Conservation (phyloP, 2,113 vertebrate genomes). For the Rhinichthys klamathensis region DNA sequence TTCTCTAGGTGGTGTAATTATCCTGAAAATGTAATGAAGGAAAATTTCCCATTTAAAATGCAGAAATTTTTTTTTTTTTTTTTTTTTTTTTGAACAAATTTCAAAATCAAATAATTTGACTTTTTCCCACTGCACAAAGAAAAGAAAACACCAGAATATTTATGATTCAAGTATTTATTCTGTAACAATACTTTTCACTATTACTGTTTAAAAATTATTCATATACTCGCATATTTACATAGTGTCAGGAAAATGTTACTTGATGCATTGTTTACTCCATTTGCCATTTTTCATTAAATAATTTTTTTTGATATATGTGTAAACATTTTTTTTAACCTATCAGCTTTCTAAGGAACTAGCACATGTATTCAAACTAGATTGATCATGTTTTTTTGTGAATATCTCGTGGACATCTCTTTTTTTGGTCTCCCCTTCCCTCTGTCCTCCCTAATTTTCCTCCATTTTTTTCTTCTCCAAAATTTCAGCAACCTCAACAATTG, state of each 20-base stretch:
- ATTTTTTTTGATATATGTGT: too few relatives aligned
- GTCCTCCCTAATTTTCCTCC: not conserved
- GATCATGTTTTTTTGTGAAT: not conserved
- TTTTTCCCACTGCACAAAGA: too few relatives aligned
- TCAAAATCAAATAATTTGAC: too few relatives aligned
- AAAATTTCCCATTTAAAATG: too few relatives aligned
- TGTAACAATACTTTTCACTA: not conserved
- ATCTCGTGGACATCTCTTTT: not conserved
- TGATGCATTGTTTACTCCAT: not conserved
- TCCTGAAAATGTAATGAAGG: too few relatives aligned
- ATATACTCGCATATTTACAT: not conserved
- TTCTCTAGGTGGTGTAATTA: not conserved
- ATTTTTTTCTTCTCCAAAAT: not conserved
- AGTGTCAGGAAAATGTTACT: not conserved
- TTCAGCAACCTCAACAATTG: not conserved
- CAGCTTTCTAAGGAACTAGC: not conserved
- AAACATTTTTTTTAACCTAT: not conserved
- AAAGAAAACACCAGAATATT: not conserved
- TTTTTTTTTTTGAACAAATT: too few relatives aligned
- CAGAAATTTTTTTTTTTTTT: too few relatives aligned
- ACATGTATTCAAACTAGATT: conserved; percentile 16
- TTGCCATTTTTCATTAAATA: not conserved
- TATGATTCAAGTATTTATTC: not conserved
- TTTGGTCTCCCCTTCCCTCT: not conserved
- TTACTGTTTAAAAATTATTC: not conserved